Conservation (phyloP, 2,888 invertebrate species). For the Thyatira batis region DNA sequence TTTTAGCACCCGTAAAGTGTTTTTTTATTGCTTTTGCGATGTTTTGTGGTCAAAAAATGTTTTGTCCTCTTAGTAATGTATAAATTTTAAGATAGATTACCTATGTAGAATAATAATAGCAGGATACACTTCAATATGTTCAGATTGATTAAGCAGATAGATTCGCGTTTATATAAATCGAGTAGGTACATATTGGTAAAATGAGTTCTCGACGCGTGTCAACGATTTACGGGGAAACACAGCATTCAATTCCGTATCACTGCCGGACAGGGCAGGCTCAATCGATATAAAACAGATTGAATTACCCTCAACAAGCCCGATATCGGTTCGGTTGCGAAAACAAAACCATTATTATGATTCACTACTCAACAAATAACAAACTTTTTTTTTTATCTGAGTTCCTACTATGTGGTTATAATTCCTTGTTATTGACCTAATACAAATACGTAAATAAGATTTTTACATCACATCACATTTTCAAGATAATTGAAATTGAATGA, state of each 20-base stretch:
- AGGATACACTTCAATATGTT: no score
- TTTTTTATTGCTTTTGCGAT: neutral
- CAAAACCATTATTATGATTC: constrained; percentile 11
- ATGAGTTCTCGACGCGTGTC: neutral
- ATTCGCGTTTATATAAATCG: neutral
- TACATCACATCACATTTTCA: no score
- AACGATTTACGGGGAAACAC: neutral
- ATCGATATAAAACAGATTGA: constrained; percentile 14
- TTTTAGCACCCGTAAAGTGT: neutral
- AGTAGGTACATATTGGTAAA: neutral
- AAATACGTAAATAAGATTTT: no score
- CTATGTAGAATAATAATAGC: no score
- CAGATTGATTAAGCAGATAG: no score
- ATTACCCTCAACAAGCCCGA: constrained; percentile 8
- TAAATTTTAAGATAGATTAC: no score
- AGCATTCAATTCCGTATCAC: neutral
- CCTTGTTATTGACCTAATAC: no score
- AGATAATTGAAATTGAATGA: no score
- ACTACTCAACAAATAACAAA: neutral
- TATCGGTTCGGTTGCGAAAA: constrained; percentile 7
- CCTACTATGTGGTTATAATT: no score
- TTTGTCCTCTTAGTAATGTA: neutral
- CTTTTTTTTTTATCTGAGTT: no score
- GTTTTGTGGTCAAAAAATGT: neutral
- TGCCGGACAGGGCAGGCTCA: neutral